These are phyloP conservation scores for Sisyra nigra DNA, from an alignment of 2,888 invertebrate genomes.

Conservation along the genomic window DNA sequence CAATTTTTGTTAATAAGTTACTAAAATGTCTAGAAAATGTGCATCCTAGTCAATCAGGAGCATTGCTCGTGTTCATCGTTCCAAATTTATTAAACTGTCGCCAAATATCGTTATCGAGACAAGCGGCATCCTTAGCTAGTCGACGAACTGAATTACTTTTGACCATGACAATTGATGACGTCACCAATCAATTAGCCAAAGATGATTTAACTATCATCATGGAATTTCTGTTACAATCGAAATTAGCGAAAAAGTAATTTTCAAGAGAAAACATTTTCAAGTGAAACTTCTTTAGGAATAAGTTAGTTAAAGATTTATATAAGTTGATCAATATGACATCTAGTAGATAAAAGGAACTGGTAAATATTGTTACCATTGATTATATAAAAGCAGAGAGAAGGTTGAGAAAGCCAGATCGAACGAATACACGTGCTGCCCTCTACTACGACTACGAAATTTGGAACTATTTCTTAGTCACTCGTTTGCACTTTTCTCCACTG, in stretches of 20 bases:
- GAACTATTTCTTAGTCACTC: too few relatives aligned
- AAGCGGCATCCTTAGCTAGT: conserved; percentile 57
- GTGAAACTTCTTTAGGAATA: too few relatives aligned
- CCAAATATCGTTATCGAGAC: conserved; percentile 46
- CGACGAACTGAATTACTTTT: conserved; percentile 51
- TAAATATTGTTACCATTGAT: too few relatives aligned
- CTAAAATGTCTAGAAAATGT: conserved; percentile 52
- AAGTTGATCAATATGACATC: too few relatives aligned
- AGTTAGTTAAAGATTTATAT: too few relatives aligned
- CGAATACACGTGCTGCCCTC: too few relatives aligned
- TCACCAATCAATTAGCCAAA: conserved; percentile 44
- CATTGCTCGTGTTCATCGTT: conserved; percentile 43
- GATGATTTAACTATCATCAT: conserved; percentile 52
- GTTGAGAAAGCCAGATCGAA: too few relatives aligned
- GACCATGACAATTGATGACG: conserved; percentile 40
- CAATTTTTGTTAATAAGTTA: conserved; percentile 49
- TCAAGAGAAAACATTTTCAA: too few relatives aligned
- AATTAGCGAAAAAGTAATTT: conserved; percentile 41
- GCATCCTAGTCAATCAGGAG: conserved; percentile 53
- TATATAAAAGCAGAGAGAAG: too few relatives aligned
- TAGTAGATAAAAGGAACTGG: too few relatives aligned
- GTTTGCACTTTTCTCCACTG: too few relatives aligned
- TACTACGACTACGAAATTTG: too few relatives aligned
- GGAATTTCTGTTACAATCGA: conserved; percentile 38
- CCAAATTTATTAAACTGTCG: conserved; percentile 48